phyloP scores from a whole-genome alignment of 1,140 invertebrate genomes.

The Drosophila dunni region DNA sequence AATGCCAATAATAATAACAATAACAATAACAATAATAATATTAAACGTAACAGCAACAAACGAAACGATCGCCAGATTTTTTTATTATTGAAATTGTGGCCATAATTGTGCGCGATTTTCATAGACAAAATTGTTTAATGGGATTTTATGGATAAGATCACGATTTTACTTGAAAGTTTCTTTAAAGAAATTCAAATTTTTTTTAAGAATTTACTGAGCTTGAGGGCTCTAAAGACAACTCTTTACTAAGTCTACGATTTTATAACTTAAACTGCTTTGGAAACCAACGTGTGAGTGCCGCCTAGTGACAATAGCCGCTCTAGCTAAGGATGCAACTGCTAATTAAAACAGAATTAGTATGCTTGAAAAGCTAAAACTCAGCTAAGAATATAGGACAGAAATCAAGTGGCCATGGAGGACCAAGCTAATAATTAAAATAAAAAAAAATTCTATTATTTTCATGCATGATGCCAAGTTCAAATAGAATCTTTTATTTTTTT shows the following conservation, averaged over 20 bases:
- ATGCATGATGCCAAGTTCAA: conserved; percentile 6
- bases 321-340: not conserved
- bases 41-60: conserved; percentile 42
- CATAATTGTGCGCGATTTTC: conserved; percentile 69
- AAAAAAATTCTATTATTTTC: conserved; percentile 11
- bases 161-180: not conserved
- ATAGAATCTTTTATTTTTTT: not conserved
- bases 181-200: too few species aligned
- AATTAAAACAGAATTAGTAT: not conserved
- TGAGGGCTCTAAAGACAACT: too few species aligned
- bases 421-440: conserved; percentile 12
- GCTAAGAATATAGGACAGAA: not conserved
- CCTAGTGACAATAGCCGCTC: not conserved
- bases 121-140: conserved; percentile 48
- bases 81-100: conserved; percentile 71
- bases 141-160: conserved; percentile 9
- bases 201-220: too few species aligned
- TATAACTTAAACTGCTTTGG: too few species aligned
- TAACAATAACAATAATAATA: conserved; percentile 61
- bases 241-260: too few species aligned
- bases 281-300: too few species aligned
- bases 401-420: conserved; percentile 28
- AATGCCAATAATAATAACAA: conserved; percentile 59
- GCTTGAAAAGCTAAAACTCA: not conserved
- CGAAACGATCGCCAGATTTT: conserved; percentile 43